Conservation (phyloP, 2,888 invertebrate genomes). For the Tethea ocularis region DNA sequence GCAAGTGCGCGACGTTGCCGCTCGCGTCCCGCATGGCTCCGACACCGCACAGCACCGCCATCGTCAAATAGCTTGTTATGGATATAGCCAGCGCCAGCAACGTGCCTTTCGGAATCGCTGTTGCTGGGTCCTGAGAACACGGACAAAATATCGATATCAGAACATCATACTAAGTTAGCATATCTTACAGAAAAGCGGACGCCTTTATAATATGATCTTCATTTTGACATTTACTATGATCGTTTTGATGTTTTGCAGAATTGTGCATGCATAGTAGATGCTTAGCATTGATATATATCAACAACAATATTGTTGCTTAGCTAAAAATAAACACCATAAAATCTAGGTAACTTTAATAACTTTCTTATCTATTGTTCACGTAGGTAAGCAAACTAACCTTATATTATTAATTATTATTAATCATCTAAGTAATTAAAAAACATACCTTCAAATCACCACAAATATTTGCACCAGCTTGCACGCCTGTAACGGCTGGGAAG, state of each 20-base stretch:
- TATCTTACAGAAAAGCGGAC: too few species aligned
- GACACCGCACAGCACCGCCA: slow-evolving; percentile 90
- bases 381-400: too few species aligned
- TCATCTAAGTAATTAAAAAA: background rate
- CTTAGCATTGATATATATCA: too few species aligned
- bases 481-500: slow-evolving; percentile 98
- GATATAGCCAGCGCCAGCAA: slow-evolving; percentile 92
- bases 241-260: too few species aligned
- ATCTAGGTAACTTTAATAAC: too few species aligned
- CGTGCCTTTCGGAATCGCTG: slow-evolving; percentile 95
- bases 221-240: too few species aligned
- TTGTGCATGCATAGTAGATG: too few species aligned
- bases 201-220: too few species aligned
- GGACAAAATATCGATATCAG: background rate
- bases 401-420: too few species aligned
- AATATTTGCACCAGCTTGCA: slow-evolving; percentile 97
- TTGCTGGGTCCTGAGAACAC: slow-evolving; percentile 87
- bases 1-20: slow-evolving; percentile 35
- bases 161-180: background rate
- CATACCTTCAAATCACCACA: slow-evolving; percentile 93
- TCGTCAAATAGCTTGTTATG: slow-evolving; percentile 90
- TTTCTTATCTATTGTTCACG: too few species aligned
- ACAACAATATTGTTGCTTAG: too few species aligned
- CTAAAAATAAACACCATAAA: background rate
- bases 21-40: slow-evolving; percentile 77